Conservation (phyloP, 2,113 vertebrate genomes). For the Mola mola region DNA sequence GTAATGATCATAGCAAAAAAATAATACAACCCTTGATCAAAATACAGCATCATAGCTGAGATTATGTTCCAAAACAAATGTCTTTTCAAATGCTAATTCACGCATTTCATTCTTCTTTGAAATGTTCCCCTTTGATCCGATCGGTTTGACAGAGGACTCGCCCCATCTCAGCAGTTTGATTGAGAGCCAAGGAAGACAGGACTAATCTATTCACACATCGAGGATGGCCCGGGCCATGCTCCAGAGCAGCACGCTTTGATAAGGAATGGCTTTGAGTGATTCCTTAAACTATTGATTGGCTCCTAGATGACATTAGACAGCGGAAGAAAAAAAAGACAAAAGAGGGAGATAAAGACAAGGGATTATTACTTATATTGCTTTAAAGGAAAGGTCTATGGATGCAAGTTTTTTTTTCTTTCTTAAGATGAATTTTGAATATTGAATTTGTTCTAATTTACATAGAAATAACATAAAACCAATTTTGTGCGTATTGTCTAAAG, state of each 20-base stretch:
- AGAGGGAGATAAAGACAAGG: constrained; percentile 43
- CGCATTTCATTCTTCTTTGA: constrained; percentile 46
- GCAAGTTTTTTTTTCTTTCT: constrained; percentile 7
- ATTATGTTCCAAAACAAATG: constrained; percentile 30
- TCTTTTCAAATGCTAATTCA: constrained; percentile 42
- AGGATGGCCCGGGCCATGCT: constrained; percentile 49
- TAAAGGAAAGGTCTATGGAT: constrained; percentile 46
- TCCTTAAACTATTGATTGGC: constrained; percentile 72
- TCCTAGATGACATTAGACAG: constrained; percentile 55
- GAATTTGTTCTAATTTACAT: constrained; percentile 8
- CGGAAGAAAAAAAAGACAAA: constrained; percentile 29
- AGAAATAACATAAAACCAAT: constrained; percentile 10
- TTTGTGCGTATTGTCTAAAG: neutral
- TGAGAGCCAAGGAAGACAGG: constrained; percentile 64
- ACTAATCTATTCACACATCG: constrained; percentile 66
- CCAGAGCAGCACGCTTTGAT: constrained; percentile 66
- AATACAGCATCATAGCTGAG: neutral
- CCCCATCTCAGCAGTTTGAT: constrained; percentile 58
- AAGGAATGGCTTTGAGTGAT: constrained; percentile 73
- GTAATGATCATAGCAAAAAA: neutral
- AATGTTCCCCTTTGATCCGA: constrained; percentile 69
- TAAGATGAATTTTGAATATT: constrained; percentile 16
- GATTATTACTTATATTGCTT: constrained; percentile 49
- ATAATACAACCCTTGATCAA: neutral
- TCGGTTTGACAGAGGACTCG: constrained; percentile 48